Evolutionary conservation across 2,113 vertebrate species (phyloP), one percentile per base, ranked within the genome.

Genomic region (Tachysurus vachellii): DNA sequence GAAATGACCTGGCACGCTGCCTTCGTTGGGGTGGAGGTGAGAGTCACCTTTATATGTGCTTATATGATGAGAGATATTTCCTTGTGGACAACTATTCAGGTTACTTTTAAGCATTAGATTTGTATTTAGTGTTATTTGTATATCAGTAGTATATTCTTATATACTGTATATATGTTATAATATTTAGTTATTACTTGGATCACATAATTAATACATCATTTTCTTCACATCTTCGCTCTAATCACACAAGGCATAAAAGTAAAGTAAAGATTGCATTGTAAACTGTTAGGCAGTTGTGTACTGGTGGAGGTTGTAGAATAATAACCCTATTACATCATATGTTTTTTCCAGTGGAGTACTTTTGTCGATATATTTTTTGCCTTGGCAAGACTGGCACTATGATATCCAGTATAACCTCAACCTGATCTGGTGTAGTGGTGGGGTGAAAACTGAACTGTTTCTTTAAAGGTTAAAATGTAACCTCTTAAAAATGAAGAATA

Each of bases 1-100:
- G 98, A 62, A 99, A 99, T 3, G 98, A 99, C 93, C 95, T 99
- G 88, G 97, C 98, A 47, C 97, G 98, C 26, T 99, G 97, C 61
- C 95, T 99, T 91, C 97, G 97, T 93, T 99, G 98, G 98, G 98
- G 98, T 87, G 98, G 97, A 95, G 97, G 98, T 99, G 95, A 97
- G 97, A 85, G 79, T 9, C 71, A 85, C 8, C 44, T 86, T 64
- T 68, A 62, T 61, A 44, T 81, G 17, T 42, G 36, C 12, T 61
- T 61, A 44, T 61, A 21, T 10, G 8, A 26, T 61, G 53, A 19
- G 28, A 61, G 79, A 19, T 61, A 81, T 81, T 61, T 81, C 79
- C 19, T 61, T 26, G 17, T 81, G 21, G 9, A 57, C 0, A 77
- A 54, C n/a, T 54, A 56, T 44, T 44, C 36, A 44, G 36, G 36